Evolutionary conservation across 2,113 vertebrate genomes (phyloP).

Genomic region (Poicephalus gulielmi): DNA sequence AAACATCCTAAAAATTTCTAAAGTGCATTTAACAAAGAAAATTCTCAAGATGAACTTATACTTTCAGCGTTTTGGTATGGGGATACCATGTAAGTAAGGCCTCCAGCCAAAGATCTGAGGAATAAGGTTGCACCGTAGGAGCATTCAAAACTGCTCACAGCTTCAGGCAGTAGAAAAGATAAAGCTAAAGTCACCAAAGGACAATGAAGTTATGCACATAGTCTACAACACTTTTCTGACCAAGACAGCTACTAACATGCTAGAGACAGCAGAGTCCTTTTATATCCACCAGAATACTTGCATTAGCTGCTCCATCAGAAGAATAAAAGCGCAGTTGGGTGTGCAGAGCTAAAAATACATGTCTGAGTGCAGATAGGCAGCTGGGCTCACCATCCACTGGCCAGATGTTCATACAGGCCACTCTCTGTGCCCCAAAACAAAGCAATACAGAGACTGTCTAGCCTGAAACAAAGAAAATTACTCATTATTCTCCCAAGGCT

Average conservation of each 20-base stretch:
- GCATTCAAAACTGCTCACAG: background rate
- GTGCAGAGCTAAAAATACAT: background rate
- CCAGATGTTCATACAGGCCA: background rate
- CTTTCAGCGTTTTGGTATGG: background rate
- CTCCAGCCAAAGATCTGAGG: background rate
- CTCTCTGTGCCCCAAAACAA: background rate
- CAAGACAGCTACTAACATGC: rapidly evolving
- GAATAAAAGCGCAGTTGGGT: background rate
- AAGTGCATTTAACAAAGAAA: background rate
- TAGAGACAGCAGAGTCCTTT: background rate
- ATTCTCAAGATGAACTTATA: background rate
- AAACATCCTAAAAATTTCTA: background rate
- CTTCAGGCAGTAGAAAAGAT: background rate
- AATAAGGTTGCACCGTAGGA: background rate
- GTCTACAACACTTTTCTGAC: background rate
- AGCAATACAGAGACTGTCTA: background rate
- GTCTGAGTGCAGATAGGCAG: rapidly evolving
- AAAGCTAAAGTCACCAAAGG: background rate
- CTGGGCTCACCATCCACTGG: background rate
- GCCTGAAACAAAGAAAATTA: background rate
- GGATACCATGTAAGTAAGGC: background rate
- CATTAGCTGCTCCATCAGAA: background rate
- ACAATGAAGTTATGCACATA: background rate
- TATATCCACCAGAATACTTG: background rate
- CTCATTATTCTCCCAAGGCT: background rate